A percentile compares a stretch with the other conserved stretches of the same genome.
Evolutionary conservation across 2,797 vertebrate species (phyloP).

Genomic region (Harpagifer antarcticus): DNA sequence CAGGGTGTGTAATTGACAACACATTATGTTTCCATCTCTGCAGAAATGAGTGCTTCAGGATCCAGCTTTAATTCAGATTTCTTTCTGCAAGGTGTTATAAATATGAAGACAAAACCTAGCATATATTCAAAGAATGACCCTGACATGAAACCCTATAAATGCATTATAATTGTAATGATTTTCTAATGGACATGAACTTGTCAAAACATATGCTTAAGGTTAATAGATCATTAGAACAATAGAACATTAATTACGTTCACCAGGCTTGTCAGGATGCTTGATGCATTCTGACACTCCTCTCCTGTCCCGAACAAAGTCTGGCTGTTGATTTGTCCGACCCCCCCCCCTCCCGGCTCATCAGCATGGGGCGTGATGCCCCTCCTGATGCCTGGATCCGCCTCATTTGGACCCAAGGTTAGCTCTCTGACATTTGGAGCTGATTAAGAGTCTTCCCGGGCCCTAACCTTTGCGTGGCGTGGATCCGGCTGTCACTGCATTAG

Average conservation of each 20-base stretch:
- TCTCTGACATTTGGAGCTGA: constrained; percentile 84
- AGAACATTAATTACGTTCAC: neutral
- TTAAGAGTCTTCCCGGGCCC: constrained; percentile 81
- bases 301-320: constrained; percentile 34
- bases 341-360: constrained; percentile 42
- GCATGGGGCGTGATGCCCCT: constrained; percentile 53
- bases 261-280: neutral
- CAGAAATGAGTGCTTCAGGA: no score
- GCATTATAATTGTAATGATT: no score
- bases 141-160: no score
- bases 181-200: no score
- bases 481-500: no score
- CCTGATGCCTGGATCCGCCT: constrained; percentile 61
- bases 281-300: constrained; percentile 19
- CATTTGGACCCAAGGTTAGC: constrained; percentile 77
- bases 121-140: no score
- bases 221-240: neutral
- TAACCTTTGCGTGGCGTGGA: no score
- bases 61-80: no score
- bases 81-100: no score
- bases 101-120: no score
- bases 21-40: no score
- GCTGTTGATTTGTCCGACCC: neutral
- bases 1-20: no score
- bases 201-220: neutral